Evolutionary conservation across 2,888 invertebrate species (phyloP).

Genomic region (Mythimna lalbum): DNA sequence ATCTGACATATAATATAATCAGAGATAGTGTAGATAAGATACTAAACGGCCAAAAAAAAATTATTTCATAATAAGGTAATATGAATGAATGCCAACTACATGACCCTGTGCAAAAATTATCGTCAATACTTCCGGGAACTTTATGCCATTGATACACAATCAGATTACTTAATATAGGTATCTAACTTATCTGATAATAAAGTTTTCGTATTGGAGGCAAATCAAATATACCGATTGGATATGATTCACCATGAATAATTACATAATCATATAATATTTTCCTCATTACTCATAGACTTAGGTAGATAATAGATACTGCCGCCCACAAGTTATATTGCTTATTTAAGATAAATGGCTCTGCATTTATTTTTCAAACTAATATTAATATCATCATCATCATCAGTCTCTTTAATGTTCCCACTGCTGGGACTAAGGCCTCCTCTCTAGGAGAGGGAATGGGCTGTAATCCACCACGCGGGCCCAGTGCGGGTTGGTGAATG

Average conservation of each 20-base stretch:
- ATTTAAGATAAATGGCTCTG: too few relatives aligned
- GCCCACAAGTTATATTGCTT: too few relatives aligned
- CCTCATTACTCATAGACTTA: not conserved
- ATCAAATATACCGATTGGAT: conserved; percentile 20
- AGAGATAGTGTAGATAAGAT: not conserved
- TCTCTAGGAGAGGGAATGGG: too few relatives aligned
- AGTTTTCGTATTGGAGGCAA: conserved; percentile 11
- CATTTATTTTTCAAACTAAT: too few relatives aligned
- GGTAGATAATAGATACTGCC: too few relatives aligned
- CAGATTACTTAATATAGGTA: conserved; percentile 3
- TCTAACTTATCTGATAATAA: conserved; percentile 33
- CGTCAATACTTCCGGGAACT: not conserved
- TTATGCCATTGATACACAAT: conserved; percentile 27
- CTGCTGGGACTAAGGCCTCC: too few relatives aligned
- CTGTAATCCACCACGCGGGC: too few relatives aligned
- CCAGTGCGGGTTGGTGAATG: too few relatives aligned
- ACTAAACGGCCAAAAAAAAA: not conserved
- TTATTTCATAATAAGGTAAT: not conserved
- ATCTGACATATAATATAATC: too few relatives aligned
- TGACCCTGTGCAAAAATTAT: not conserved
- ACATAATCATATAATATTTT: conserved; percentile 11
- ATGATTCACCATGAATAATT: conserved; percentile 24
- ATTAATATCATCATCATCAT: too few relatives aligned
- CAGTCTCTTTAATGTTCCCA: too few relatives aligned
- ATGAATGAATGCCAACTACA: not conserved